Evolutionary conservation across 2,797 vertebrate genomes (phyloP).

Genomic region (Dipus sagitta): DNA sequence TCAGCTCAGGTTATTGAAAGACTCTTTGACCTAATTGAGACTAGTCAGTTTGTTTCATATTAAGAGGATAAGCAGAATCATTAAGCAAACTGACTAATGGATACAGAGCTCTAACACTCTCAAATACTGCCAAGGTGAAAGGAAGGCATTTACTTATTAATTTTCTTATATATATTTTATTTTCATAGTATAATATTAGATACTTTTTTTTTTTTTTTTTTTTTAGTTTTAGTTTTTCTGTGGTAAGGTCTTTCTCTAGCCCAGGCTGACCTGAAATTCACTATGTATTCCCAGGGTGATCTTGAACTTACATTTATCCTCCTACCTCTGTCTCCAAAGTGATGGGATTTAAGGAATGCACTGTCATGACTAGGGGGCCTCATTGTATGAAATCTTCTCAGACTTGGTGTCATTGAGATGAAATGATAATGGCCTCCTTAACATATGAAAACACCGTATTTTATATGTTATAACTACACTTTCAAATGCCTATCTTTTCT

Average conservation of each 20-base stretch:
- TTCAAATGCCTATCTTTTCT: constrained; percentile 25
- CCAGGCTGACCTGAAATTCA: too few relatives aligned
- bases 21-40: constrained; percentile 88
- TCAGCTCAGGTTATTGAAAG: constrained; percentile 86
- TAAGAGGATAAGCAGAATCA: constrained; percentile 88
- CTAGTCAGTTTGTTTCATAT: constrained; percentile 85
- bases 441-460: constrained; percentile 34
- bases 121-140: constrained; percentile 89
- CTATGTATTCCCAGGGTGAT: too few relatives aligned
- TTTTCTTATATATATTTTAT: constrained; percentile 87
- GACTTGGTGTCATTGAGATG: not conserved
- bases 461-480: constrained; percentile 35
- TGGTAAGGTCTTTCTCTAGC: too few relatives aligned
- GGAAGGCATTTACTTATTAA: constrained; percentile 88
- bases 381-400: constrained; percentile 75
- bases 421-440: not conserved
- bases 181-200: constrained; percentile 74
- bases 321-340: too few relatives aligned
- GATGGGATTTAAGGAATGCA: not conserved
- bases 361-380: not conserved
- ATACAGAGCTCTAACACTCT: constrained; percentile 86
- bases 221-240: too few relatives aligned
- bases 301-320: too few relatives aligned
- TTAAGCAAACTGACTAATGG: constrained; percentile 90
- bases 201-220: too few relatives aligned